Evolutionary conservation across 2,113 vertebrate species (phyloP).

Genomic region (Panthera tigris): DNA sequence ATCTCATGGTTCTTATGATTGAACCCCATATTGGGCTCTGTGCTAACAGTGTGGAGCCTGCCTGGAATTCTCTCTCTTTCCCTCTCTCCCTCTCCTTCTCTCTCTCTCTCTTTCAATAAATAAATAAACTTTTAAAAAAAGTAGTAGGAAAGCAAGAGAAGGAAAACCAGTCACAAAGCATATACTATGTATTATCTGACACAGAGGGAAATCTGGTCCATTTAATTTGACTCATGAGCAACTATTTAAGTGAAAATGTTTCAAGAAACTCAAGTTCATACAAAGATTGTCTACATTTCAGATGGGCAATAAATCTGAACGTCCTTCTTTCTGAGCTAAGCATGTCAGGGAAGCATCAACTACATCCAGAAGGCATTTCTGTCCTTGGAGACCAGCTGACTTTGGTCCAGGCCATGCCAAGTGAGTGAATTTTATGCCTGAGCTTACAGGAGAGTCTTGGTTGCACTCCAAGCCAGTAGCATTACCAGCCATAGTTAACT

Average conservation of each 20-base stretch:
- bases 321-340: background rate
- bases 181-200: background rate
- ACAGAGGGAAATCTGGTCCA: background rate
- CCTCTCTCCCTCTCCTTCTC: too few species aligned
- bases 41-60: too few species aligned
- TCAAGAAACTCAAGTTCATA: background rate
- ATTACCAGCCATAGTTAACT: accelerated
- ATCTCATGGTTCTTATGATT: too few species aligned
- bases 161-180: background rate
- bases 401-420: background rate
- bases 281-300: background rate
- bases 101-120: too few species aligned
- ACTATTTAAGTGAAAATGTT: background rate
- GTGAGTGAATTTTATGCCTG: background rate
- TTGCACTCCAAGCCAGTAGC: background rate
- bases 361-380: background rate
- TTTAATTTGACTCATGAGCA: background rate
- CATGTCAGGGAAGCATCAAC: background rate
- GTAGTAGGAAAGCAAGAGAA: background rate
- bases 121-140: background rate
- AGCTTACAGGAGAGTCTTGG: too few species aligned
- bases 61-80: too few species aligned
- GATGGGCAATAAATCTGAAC: background rate
- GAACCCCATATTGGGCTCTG: too few species aligned
- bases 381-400: background rate